Evolutionary conservation across 2,888 invertebrate genomes (phyloP).

Genomic region (Hirtodrosophila trivittata): DNA sequence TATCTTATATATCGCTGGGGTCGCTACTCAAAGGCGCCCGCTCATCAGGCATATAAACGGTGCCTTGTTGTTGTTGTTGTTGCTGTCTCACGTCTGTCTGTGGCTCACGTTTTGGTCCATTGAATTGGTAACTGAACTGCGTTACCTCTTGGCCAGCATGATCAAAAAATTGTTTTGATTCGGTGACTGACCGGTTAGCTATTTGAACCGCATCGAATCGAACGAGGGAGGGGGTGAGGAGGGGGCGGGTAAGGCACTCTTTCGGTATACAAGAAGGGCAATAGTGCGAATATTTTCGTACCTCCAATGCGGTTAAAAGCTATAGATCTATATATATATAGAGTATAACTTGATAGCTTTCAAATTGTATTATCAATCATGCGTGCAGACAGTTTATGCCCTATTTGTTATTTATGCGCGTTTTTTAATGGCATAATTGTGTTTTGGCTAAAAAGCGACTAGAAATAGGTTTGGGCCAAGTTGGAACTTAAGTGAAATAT

Average conservation of each 20-base stretch:
- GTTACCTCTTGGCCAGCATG: slow-evolving; percentile 60
- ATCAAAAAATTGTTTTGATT: slow-evolving; percentile 62
- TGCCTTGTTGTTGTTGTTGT: slow-evolving; percentile 46
- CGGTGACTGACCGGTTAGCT: slow-evolving; percentile 70
- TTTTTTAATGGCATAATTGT: slow-evolving; percentile 49
- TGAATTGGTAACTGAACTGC: slow-evolving; percentile 63
- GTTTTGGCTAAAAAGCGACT: slow-evolving; percentile 2
- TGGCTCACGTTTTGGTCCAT: slow-evolving; percentile 75
- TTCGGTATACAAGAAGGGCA: neutral
- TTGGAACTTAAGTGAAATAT: too few relatives aligned
- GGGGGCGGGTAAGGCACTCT: neutral
- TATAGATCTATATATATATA: slow-evolving; percentile 5
- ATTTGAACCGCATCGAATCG: slow-evolving; percentile 65
- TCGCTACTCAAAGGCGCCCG: slow-evolving; percentile 68
- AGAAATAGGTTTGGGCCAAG: too few relatives aligned
- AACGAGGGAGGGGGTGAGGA: slow-evolving; percentile 1
- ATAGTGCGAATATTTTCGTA: slow-evolving; percentile 25
- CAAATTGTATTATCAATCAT: slow-evolving; percentile 71
- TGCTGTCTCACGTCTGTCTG: slow-evolving; percentile 75
- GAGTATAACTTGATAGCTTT: slow-evolving; percentile 44
- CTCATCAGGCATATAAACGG: slow-evolving; percentile 79
- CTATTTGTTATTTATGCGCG: slow-evolving; percentile 26
- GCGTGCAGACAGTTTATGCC: slow-evolving; percentile 45
- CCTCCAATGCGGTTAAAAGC: slow-evolving; percentile 41
- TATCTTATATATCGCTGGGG: slow-evolving; percentile 48